These are phyloP conservation scores for Premnoplex brunnescens DNA, from an alignment of 2,797 vertebrate genomes.

Conservation along the genomic window DNA sequence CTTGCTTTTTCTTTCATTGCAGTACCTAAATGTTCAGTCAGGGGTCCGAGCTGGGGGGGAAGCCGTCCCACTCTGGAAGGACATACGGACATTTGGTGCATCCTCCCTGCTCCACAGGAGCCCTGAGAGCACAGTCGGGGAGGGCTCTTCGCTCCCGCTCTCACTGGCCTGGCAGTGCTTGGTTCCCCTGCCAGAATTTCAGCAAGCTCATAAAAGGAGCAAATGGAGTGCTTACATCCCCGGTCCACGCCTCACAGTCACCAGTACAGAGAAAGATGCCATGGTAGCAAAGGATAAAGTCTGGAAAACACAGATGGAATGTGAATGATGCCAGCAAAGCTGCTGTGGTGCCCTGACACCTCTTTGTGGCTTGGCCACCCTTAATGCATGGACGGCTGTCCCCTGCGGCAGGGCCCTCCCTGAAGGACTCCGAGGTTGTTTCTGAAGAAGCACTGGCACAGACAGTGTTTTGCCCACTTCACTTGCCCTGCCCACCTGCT, in stretches of 20 bases:
- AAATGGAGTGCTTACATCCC: not conserved
- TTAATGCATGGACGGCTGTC: too few species aligned
- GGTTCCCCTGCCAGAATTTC: not conserved
- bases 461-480: not conserved
- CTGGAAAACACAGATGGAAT: not conserved
- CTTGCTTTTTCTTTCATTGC: not conserved
- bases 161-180: too few species aligned
- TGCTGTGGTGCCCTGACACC: not conserved
- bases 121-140: not conserved
- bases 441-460: not conserved
- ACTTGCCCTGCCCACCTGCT: not conserved
- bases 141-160: not conserved
- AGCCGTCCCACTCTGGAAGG: not conserved
- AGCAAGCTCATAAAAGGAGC: not conserved
- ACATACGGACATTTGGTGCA: not conserved
- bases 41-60: not conserved
- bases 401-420: not conserved
- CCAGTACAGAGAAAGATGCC: not conserved
- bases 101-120: not conserved
- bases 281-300: not conserved
- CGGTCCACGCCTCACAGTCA: not conserved
- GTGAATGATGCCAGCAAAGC: not conserved
- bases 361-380: not conserved
- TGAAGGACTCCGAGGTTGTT: too few species aligned
- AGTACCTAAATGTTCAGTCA: not conserved